Conservation (phyloP, 2,113 vertebrate genomes). For the Zapornia atra region DNA sequence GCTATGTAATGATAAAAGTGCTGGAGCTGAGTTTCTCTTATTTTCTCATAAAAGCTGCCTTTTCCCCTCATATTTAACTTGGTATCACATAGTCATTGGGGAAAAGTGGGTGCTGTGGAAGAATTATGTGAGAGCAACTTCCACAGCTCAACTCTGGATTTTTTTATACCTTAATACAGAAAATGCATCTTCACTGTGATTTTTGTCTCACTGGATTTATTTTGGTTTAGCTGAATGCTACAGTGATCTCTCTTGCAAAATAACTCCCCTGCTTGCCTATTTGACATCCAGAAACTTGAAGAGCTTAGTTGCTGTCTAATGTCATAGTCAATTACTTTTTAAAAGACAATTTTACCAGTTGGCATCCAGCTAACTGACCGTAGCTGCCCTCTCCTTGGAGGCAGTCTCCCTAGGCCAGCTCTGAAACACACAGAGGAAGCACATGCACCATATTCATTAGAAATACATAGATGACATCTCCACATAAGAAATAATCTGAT, state of each 20-base stretch:
- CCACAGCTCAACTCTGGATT: background rate
- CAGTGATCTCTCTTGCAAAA: background rate
- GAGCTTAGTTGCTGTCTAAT: background rate
- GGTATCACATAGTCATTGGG: background rate
- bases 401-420: background rate
- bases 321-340: slow-evolving; percentile 21
- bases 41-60: background rate
- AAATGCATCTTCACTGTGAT: background rate
- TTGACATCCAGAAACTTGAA: background rate
- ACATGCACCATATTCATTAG: background rate
- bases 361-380: background rate
- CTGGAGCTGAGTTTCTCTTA: background rate
- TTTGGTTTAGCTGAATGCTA: background rate
- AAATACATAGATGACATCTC: background rate
- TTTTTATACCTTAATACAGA: background rate
- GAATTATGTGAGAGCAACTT: background rate
- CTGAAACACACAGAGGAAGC: background rate
- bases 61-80: background rate
- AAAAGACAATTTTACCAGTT: background rate
- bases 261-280: background rate
- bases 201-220: background rate
- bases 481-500: background rate
- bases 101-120: background rate
- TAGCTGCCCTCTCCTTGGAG: background rate
- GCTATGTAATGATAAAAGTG: background rate